Base-by-base conservation (phyloP, 2,113 vertebrate species). In the Tauraco erythrolophus region DNA sequence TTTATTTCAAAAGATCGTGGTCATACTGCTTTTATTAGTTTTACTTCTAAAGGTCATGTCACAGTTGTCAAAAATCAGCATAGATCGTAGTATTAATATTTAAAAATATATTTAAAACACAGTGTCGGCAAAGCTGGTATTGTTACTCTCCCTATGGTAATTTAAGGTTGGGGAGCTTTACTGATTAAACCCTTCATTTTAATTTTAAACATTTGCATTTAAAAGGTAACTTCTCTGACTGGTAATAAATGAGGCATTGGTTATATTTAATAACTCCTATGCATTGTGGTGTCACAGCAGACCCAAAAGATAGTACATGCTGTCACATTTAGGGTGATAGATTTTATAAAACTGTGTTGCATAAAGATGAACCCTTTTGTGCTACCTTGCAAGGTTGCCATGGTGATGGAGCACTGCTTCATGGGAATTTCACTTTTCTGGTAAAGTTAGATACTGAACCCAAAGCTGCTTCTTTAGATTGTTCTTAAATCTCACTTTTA, bases 291-390 rank as follows among this genome's bases (percentile, higher is more conserved):
- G 94, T 98, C 97, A 98, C 86, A 97, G 98, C 92, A 97, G 92
- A 98, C 91, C 88, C 77, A 95, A 91, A 98, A 96, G 95, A 94
- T 96, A 88, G 79, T 92, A 88, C 91, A 92, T 86, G 95, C 94
- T 98, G 97, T 98, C 97, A 98, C 92, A 97, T 98, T 92, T 91
- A 92, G 88, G 75, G 96, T 97, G 97, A 98, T 98, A 95, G 89
- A 98, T 98, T 98, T 97, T 95, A 89, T 97, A 96, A 97, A 98
- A 97, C 68, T 85, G 31, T 65, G 50, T 95, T 98, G 96, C 98
- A 98, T 98, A 97, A 97, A 98, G 95, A 98, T 97, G 97, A 98
- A 94, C 79, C 79, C 80, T 98, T 98, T 98, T 97, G 94, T 98
- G 92, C 95, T 98, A 96, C 94, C 96, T 98, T 98, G 95, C 79